phyloP scores from a whole-genome alignment of 2,888 invertebrate genomes.

The Temnothorax unifasciatus region DNA sequence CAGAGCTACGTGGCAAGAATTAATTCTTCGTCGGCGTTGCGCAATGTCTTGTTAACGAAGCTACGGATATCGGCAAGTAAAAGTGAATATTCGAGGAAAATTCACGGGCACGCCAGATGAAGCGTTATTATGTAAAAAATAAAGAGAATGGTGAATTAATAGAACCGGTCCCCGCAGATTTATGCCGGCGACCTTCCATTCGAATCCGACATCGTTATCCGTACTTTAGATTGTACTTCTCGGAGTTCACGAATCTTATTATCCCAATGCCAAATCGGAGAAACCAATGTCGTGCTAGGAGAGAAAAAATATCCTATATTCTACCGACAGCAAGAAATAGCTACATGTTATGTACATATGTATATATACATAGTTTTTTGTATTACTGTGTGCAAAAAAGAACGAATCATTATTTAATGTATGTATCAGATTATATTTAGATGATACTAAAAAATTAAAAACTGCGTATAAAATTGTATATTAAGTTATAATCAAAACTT shows the following conservation, averaged over 20 bases:
- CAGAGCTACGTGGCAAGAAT: constrained; percentile 36
- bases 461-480: background rate
- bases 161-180: constrained; percentile 30
- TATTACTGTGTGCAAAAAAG: background rate
- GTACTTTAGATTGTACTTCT: constrained; percentile 2
- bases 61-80: constrained; percentile 26
- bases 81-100: constrained; percentile 3
- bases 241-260: constrained; percentile 16
- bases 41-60: constrained; percentile 44
- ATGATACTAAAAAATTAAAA: background rate
- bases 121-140: constrained; percentile 42
- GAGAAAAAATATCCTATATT: background rate
- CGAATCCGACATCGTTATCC: background rate
- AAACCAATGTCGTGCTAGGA: background rate
- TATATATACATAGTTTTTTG: background rate
- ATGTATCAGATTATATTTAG: too few relatives aligned
- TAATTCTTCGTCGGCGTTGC: constrained; percentile 41
- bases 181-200: background rate
- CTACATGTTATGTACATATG: background rate
- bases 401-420: background rate
- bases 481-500: background rate
- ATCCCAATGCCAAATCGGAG: constrained; percentile 3
- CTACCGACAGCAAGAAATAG: background rate
- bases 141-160: constrained; percentile 1
- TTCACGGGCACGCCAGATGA: background rate